Base-by-base conservation (phyloP, 2,888 invertebrate genomes). In the Euzophera pinguis region DNA sequence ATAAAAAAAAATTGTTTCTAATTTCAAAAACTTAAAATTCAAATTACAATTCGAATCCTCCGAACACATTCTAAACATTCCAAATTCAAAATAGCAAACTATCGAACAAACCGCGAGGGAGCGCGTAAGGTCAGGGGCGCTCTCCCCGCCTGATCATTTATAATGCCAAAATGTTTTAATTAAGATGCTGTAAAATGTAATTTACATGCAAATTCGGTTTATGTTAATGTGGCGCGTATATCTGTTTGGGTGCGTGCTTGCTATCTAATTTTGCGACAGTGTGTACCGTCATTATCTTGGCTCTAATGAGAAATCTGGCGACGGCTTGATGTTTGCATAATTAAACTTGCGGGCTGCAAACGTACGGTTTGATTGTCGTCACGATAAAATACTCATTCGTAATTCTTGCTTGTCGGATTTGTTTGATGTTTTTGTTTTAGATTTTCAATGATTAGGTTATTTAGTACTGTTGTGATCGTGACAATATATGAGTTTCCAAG, bases 181-280 rank as follows among this genome's bases (percentile, higher is more conserved):
- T 91, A 91, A 91, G 91, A 91, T 86, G 91, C 90, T 91, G 90
- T 91, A 91, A 91, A 91, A 91, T 88, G 91, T 91, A 91, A 91
- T 91, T 91, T 91, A 90, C 90, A 91, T 91, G 91, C 90, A 90
- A 91, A 91, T 91, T 91, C 90, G 91, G 91, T 91, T 91, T 91
- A 91, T 91, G 91, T 91, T 91, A 91, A 91, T 91, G 90, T 84
- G 81, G 81, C 83, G 82, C 87, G 88, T 89, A 88, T 90, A 87
- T 90, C 87, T 89, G 90, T 89, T 88, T 89, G 88, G 89, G 89
- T 89, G 89, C 88, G 90, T 88, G 88, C 84, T 82, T 81, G 86
- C 84, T 88, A 88, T 90, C 89, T 90, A 89, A 90, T 90, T 90
- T 89, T 86, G 89, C 88, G 88, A 90, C 89, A 89, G 89, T 88